Percentiles rank a stretch among this genome's conserved stretches.
Evolutionary conservation across 2,797 vertebrate genomes (phyloP).

Genomic region (Intellagama lesueurii): DNA sequence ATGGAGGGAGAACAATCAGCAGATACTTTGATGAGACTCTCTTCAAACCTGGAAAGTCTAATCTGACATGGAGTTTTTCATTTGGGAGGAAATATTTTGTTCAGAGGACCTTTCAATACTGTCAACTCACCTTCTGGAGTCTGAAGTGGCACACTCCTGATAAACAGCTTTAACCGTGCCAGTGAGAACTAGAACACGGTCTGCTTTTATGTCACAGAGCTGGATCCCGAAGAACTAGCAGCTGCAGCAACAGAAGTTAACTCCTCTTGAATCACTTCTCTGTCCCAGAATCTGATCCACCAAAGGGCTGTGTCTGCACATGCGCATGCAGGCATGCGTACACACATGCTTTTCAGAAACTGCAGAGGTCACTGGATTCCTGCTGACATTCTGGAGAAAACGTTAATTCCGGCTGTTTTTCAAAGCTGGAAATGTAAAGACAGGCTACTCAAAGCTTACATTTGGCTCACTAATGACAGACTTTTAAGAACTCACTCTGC

Average conservation of each 20-base stretch:
- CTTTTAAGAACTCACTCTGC: not conserved
- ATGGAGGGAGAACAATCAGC: too few relatives aligned
- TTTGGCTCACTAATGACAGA: not conserved
- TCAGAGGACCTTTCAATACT: not conserved
- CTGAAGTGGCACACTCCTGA: not conserved
- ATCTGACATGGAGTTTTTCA: not conserved
- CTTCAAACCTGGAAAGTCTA: not conserved
- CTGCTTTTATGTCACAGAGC: not conserved
- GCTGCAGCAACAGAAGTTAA: not conserved
- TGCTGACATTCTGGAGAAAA: not conserved
- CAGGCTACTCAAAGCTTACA: not conserved
- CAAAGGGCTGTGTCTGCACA: accelerated
- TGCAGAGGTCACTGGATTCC: constrained; percentile 11
- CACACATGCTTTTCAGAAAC: not conserved
- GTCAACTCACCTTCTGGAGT: not conserved
- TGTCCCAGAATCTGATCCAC: not conserved
- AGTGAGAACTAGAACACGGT: not conserved
- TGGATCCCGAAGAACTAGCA: not conserved
- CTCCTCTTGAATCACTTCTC: not conserved
- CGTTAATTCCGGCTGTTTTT: not conserved
- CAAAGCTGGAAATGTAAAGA: not conserved
- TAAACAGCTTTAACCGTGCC: not conserved
- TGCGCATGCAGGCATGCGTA: not conserved
- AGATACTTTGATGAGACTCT: not conserved
- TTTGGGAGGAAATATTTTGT: not conserved